Conservation (phyloP, 2,113 vertebrate species). For the Dasyurus viverrinus region DNA sequence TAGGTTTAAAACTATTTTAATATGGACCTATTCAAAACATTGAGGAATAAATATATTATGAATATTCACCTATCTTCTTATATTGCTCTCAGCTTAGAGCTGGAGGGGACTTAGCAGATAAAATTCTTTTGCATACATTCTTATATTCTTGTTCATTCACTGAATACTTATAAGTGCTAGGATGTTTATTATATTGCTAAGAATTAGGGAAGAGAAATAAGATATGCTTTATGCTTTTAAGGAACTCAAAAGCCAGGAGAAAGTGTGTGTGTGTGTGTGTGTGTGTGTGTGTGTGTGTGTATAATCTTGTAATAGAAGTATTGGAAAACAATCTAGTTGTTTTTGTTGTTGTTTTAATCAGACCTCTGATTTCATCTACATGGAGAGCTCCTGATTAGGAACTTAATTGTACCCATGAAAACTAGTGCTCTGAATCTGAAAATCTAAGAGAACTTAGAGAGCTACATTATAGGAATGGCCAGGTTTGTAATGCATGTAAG, state of each 20-base stretch:
- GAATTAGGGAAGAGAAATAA: neutral
- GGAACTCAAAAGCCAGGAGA: neutral
- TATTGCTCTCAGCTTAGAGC: neutral
- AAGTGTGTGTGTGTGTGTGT: neutral
- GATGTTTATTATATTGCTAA: neutral
- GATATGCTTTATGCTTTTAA: neutral
- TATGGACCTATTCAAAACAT: neutral
- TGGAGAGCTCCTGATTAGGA: neutral
- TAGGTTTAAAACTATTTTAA: neutral
- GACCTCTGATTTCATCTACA: neutral
- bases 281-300: neutral
- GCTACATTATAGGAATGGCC: neutral
- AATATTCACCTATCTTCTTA: neutral
- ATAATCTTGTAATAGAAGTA: neutral
- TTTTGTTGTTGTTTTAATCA: neutral
- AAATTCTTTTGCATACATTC: neutral
- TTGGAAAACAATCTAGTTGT: neutral
- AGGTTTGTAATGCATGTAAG: neutral
- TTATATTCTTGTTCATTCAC: neutral
- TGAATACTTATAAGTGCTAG: neutral
- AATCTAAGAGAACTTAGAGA: neutral
- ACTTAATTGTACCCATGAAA: neutral
- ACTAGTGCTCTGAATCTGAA: neutral
- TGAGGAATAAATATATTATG: neutral
- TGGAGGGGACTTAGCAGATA: neutral